Base-by-base conservation (phyloP, 2,113 vertebrate genomes). In the Triplophysa rosa region DNA sequence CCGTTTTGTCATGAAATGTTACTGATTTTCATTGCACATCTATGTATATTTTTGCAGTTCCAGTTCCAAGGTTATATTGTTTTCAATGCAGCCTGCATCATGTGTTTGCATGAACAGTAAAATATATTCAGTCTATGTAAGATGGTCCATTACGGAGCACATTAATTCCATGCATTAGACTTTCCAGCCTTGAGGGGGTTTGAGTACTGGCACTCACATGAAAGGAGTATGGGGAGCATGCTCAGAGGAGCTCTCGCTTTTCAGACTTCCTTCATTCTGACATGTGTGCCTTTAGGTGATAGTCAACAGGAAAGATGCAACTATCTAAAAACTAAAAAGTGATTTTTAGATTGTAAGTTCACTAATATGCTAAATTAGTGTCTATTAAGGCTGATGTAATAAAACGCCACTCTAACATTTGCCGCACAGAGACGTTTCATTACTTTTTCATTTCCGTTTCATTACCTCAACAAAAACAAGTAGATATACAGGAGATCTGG, bases 81-180 rank as follows among this genome's bases (percentile, higher is more conserved):
- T 79, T 62, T 69, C 24, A 63, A 26, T 17, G 16, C 13, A 13
- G 26, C 19, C 67, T 54, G 21, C 21, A 12, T 56, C 40, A 56
- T 23, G 11, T 42, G 23, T 80, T 80, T 72, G 68, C 62, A 52
- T 58, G 58, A 42, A 23, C 29, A 67, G 62, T 8, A 45, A 45
- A 49, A 45, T 79, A n/a, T 33, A 76, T 79, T 71, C 79, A 40
- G 19, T 58, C 52, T 81, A 71, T 76, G 79, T 72, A 69, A 81
- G 63, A 24, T 58, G 65, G 23, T 24, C 75, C 58, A 76, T 72
- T 76, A 54, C 23, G 12, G 37, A 70, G 61, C 71, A 62, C 80
- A 79, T 82, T 79, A 79, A 79, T 76, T 79, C 65, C 76, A 79
- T 74, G 69, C 74, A 71, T 83, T 79, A 79, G 64, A 62, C 74